A percentile compares a stretch with the other conserved stretches of the same genome.
Conservation (phyloP, 1,140 invertebrate species). For the Apis florea region DNA sequence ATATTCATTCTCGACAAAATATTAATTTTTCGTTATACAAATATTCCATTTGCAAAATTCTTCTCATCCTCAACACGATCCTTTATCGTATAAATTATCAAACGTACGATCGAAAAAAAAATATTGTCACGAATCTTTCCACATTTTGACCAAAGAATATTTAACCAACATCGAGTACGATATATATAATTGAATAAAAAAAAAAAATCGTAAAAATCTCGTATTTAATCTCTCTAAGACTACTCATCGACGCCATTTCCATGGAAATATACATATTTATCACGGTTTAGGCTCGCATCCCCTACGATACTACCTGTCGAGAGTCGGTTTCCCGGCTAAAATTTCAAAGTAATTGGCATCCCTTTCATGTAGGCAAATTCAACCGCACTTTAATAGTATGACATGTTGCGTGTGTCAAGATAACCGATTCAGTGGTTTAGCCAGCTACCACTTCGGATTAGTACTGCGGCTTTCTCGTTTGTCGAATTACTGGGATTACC, state of each 20-base stretch:
- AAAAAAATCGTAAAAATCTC: background rate
- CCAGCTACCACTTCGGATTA: slow-evolving; percentile 49
- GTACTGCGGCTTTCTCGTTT: slow-evolving; percentile 49
- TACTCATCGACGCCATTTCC: background rate
- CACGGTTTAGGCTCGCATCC: background rate
- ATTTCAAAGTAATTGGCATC: slow-evolving; percentile 44
- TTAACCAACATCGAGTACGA: background rate
- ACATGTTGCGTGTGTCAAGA: slow-evolving; percentile 52
- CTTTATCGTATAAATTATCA: too few species aligned
- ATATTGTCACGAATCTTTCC: too few species aligned
- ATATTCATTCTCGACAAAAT: too few species aligned
- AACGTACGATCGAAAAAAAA: too few species aligned
- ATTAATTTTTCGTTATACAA: too few species aligned
- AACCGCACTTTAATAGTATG: slow-evolving; percentile 49
- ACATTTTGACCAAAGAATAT: too few species aligned
- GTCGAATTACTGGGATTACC: slow-evolving; percentile 48
- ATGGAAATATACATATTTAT: background rate
- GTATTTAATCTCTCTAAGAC: background rate
- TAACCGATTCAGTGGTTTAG: slow-evolving; percentile 52
- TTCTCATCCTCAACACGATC: too few species aligned
- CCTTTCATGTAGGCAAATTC: slow-evolving; percentile 42
- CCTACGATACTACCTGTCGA: background rate
- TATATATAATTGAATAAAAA: background rate
- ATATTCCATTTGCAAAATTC: too few species aligned
- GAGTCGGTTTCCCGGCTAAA: background rate